phyloP scores from a whole-genome alignment of 30 jellyfish, hydroid and myxozoan species.

The Hydra vulgaris region DNA sequence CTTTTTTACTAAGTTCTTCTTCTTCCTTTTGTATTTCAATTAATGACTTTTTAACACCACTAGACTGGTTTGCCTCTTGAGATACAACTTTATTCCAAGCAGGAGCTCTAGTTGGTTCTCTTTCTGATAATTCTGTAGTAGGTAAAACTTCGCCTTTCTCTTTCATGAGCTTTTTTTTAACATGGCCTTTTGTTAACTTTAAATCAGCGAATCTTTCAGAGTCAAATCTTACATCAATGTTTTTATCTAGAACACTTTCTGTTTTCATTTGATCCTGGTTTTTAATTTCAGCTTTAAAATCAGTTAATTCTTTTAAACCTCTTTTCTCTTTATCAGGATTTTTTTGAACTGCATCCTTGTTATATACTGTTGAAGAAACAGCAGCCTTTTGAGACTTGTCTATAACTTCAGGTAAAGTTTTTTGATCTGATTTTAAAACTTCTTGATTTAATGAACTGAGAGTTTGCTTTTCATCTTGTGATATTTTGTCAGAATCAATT shows the following conservation, averaged over 20 bases:
- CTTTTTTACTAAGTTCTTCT: conserved; percentile 46
- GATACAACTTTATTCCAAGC: conserved; percentile 80
- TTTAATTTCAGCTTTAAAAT: neutral
- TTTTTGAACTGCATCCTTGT: neutral
- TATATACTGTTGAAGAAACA: neutral
- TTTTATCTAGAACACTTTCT: neutral
- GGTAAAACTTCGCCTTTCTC: neutral
- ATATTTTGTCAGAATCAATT: neutral
- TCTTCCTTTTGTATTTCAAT: conserved; percentile 58
- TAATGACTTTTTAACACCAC: conserved; percentile 9
- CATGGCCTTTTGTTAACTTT: conserved; percentile 22
- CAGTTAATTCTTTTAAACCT: neutral
- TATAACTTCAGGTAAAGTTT: neutral
- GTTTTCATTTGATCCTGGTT: neutral
- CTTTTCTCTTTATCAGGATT: conserved; percentile 5
- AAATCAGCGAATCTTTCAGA: conserved; percentile 10
- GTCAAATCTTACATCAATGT: conserved; percentile 1
- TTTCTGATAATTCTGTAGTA: neutral
- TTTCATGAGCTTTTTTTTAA: neutral
- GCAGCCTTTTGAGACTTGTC: neutral
- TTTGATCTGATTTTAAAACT: neutral
- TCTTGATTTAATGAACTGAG: neutral
- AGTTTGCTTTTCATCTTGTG: neutral
- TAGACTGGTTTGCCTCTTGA: conserved; percentile 40
- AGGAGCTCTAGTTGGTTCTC: conserved; percentile 8